Percentiles rank a stretch among this genome's conserved stretches.
phyloP scores from a whole-genome alignment of 2,113 vertebrate genomes.

The Orycteropus afer region DNA sequence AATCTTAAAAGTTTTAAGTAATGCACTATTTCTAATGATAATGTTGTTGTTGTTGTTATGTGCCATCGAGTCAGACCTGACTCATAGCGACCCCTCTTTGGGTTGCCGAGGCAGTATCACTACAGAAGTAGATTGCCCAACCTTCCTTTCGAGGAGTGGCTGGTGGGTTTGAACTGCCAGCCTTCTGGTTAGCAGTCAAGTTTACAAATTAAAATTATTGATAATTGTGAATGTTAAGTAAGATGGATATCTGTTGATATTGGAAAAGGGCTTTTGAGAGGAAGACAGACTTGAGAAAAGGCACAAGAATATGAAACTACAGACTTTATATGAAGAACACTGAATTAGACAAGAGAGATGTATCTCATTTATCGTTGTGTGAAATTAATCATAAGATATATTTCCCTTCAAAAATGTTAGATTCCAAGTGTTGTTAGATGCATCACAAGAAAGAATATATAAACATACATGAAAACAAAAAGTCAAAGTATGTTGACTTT shows the following conservation, averaged over 20 bases:
- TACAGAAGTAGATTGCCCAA: too few relatives aligned
- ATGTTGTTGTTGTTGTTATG: too few relatives aligned
- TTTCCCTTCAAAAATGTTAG: neutral
- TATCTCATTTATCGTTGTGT: neutral
- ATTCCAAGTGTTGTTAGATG: neutral
- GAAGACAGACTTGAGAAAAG: neutral
- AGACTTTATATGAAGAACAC: neutral
- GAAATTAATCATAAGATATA: neutral
- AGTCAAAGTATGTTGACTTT: neutral
- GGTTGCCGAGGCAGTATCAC: too few relatives aligned
- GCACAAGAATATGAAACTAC: neutral
- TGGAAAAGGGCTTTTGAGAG: neutral
- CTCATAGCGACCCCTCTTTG: too few relatives aligned
- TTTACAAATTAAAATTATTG: conserved; percentile 15
- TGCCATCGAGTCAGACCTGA: too few relatives aligned
- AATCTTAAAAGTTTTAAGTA: conserved; percentile 33
- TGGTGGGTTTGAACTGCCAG: too few relatives aligned
- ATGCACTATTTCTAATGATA: neutral
- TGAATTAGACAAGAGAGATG: neutral
- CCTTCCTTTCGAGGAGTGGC: too few relatives aligned
- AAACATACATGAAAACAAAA: neutral
- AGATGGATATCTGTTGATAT: neutral
- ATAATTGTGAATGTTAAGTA: neutral
- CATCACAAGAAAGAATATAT: neutral
- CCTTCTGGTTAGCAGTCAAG: too few relatives aligned